Evolutionary conservation across 2,113 vertebrate species (phyloP).

Genomic region (Pungitius pungitius): DNA sequence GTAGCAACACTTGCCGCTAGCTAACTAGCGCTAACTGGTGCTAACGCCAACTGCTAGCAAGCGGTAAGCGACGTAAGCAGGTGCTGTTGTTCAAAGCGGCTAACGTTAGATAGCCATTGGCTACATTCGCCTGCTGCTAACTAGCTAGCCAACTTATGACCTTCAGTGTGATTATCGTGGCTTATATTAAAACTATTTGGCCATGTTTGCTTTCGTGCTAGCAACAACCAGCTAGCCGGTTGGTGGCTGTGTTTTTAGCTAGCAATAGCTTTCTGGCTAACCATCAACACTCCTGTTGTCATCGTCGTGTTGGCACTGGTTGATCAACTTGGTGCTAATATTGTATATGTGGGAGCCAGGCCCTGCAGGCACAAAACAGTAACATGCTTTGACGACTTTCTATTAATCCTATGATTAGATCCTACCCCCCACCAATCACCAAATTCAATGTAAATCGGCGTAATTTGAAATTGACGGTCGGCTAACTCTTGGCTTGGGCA

Average conservation of each 20-base stretch:
- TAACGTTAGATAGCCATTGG: constrained; percentile 47
- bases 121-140: constrained; percentile 25
- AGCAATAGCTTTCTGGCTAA: constrained; percentile 35
- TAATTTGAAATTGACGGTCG: background rate
- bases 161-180: constrained; percentile 54
- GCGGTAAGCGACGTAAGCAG: constrained; percentile 70
- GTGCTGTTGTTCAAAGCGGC: constrained; percentile 68
- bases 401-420: background rate
- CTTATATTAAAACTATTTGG: constrained; percentile 47
- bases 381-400: constrained; percentile 6
- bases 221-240: constrained; percentile 30
- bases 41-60: constrained; percentile 41
- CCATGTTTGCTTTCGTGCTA: constrained; percentile 22
- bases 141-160: constrained; percentile 58
- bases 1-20: constrained; percentile 35
- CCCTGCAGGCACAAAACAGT: constrained; percentile 34
- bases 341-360: constrained; percentile 40
- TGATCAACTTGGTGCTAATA: constrained; percentile 53
- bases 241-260: constrained; percentile 36
- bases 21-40: constrained; percentile 34
- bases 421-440: background rate
- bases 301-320: constrained; percentile 66
- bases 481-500: background rate
- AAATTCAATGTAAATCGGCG: background rate
- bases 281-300: constrained; percentile 52